These are phyloP conservation scores for Scaptomyza pallida DNA, from an alignment of 1,140 invertebrate genomes.

Conservation along the genomic window DNA sequence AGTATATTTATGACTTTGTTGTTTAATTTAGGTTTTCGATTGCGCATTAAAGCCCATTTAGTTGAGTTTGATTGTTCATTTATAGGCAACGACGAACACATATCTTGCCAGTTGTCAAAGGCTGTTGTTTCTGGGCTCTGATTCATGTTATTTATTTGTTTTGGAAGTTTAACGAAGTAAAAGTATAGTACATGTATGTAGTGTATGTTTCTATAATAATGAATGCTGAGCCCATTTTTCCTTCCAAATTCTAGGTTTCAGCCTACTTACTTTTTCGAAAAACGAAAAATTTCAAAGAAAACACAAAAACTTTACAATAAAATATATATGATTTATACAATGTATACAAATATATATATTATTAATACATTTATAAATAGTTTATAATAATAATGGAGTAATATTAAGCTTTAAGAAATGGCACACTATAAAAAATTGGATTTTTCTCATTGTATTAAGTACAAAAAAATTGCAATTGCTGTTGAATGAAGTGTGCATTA, in stretches of 20 bases:
- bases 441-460: slow-evolving; percentile 31
- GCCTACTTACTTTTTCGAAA: not conserved
- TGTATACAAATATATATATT: slow-evolving; percentile 25
- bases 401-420: slow-evolving; percentile 44
- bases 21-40: too few species aligned
- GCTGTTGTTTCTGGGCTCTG: not conserved
- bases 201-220: not conserved
- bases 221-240: not conserved
- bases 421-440: slow-evolving; percentile 50
- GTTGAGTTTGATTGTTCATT: too few species aligned
- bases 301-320: not conserved
- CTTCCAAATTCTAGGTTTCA: not conserved
- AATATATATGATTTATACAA: not conserved
- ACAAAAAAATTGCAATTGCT: slow-evolving; percentile 17
- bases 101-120: not conserved
- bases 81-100: not conserved
- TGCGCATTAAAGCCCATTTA: not conserved
- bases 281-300: not conserved
- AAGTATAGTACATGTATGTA: too few species aligned
- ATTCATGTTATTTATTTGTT: too few species aligned
- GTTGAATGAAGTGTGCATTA: slow-evolving; percentile 26
- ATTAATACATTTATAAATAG: slow-evolving; percentile 29
- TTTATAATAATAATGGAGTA: slow-evolving; percentile 18
- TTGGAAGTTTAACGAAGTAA: too few species aligned
- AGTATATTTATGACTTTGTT: too few species aligned